Evolutionary conservation across 2,797 vertebrate genomes (phyloP).

Genomic region (Crocidura indochinensis): DNA sequence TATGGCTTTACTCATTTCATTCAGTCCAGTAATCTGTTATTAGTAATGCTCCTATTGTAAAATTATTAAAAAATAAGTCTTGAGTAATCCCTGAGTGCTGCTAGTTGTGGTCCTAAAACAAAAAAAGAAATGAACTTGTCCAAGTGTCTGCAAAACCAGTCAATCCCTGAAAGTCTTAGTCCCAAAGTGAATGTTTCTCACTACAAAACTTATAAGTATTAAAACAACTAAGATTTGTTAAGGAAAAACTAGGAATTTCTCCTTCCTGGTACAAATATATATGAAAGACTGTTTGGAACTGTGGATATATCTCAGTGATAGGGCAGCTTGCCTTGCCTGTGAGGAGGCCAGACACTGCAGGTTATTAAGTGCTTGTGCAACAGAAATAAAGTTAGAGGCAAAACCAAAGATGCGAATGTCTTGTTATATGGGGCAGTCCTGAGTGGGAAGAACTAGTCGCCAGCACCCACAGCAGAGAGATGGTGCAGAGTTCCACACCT

Average conservation of each 20-base stretch:
- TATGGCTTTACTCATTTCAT: conserved; percentile 55
- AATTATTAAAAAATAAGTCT: conserved; percentile 27
- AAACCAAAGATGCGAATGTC: neutral
- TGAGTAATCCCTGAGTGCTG: no score
- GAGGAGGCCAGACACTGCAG: neutral
- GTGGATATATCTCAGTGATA: no score
- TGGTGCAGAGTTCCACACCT: conserved; percentile 68
- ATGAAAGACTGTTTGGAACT: neutral
- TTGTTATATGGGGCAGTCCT: neutral
- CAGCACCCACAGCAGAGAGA: neutral
- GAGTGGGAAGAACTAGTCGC: neutral
- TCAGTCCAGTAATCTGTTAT: neutral
- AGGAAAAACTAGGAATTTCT: conserved; percentile 25
- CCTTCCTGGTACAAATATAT: neutral
- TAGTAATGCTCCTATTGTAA: conserved; percentile 23
- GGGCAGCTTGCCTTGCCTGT: no score
- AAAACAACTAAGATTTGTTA: conserved; percentile 22
- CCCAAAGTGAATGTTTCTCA: conserved; percentile 1
- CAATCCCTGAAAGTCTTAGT: conserved; percentile 24
- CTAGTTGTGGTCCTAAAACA: no score
- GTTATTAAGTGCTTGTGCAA: conserved; percentile 13
- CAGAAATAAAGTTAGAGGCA: conserved; percentile 23
- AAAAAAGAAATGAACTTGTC: neutral
- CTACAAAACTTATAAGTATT: conserved; percentile 58
- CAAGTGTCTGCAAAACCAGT: conserved; percentile 29